Base-by-base conservation (phyloP, 1,140 invertebrate species). In the Amphibalanus amphitrite region DNA sequence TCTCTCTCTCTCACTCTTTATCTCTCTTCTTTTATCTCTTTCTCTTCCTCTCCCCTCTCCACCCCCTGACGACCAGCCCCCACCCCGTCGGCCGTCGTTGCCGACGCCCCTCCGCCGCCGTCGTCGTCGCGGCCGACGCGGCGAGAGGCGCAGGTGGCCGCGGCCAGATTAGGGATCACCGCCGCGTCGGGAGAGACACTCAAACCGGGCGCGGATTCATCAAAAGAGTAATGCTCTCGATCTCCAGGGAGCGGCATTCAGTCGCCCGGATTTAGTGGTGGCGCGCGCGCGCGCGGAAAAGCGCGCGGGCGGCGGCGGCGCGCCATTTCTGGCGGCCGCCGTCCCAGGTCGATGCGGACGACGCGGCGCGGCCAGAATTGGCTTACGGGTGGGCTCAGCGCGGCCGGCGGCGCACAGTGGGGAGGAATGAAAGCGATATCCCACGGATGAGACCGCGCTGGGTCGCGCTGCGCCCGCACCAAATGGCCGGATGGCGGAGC, bases 151-250 rank as follows among this genome's bases (percentile, higher is more conserved):
- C 47, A 59, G 47, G 47, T 59, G 47, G 47, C 47, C 47, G 47
- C 47, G 47, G 47, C 47, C 47, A 59, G 47, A 59, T 59, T 59
- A 59, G 47, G 47, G 47, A 59, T 59, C 47, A 59, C 47, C 47
- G 47, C 6, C 47, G 47, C 47, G 47, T 59, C 47, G 47, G 47
- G 47, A 59, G 47, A 59, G 47, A 59, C 47, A 59, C 47, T 59
- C 47, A 59, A 59, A 59, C 47, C 47, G 47, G 47, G 47, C 47
- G 47, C 47, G 47, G 47, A 59, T 59, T 59, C 47, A 59, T 59
- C 47, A 59, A 59, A 59, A 59, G 47, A 59, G 47, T 59, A 59
- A 59, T 59, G 47, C 47, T 59, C 47, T 20, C 47, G 47, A 13
- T 13, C 47, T 20, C 47, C 20, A 20, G 47, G 47, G 47, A 59